Evolutionary conservation across 2,113 vertebrate species (phyloP).

Genomic region (Galeopterus variegatus): DNA sequence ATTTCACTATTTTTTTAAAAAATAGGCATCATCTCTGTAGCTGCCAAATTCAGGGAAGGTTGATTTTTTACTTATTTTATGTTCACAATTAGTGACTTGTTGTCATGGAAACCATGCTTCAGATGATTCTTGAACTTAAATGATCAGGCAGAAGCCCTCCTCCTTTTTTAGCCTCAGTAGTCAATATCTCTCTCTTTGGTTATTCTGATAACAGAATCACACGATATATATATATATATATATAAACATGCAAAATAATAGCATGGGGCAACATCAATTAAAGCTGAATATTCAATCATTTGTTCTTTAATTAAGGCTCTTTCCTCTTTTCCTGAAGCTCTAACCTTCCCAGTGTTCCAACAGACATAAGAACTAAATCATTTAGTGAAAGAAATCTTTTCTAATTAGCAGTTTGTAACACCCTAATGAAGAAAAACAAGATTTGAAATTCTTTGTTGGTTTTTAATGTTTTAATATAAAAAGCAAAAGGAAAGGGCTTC

Average conservation of each 20-base stretch:
- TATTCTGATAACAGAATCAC: slow-evolving; percentile 87
- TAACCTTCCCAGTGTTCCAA: slow-evolving; percentile 90
- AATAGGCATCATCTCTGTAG: slow-evolving; percentile 71
- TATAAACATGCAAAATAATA: slow-evolving; percentile 89
- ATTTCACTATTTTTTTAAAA: slow-evolving; percentile 54
- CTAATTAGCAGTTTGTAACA: slow-evolving; percentile 87
- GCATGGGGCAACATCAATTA: slow-evolving; percentile 86
- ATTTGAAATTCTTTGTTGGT: slow-evolving; percentile 77
- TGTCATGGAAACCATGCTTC: slow-evolving; percentile 90
- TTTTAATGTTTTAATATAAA: slow-evolving; percentile 72
- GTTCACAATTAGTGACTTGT: slow-evolving; percentile 90
- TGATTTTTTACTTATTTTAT: slow-evolving; percentile 89
- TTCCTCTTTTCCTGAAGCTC: slow-evolving; percentile 83
- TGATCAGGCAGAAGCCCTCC: slow-evolving; percentile 84
- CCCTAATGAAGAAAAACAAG: slow-evolving; percentile 83
- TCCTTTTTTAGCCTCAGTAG: slow-evolving; percentile 77
- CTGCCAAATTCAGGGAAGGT: slow-evolving; percentile 85
- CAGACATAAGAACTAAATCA: slow-evolving; percentile 86
- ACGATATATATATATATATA: slow-evolving; percentile 88
- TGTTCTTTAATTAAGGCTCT: slow-evolving; percentile 89
- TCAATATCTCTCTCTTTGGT: slow-evolving; percentile 78
- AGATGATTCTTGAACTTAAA: slow-evolving; percentile 90
- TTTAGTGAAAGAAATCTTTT: slow-evolving; percentile 86
- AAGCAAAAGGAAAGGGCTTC: slow-evolving; percentile 62
- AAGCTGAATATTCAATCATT: slow-evolving; percentile 89